Base-by-base conservation (phyloP, 2,888 invertebrate species). In the Stenodema calcarata region DNA sequence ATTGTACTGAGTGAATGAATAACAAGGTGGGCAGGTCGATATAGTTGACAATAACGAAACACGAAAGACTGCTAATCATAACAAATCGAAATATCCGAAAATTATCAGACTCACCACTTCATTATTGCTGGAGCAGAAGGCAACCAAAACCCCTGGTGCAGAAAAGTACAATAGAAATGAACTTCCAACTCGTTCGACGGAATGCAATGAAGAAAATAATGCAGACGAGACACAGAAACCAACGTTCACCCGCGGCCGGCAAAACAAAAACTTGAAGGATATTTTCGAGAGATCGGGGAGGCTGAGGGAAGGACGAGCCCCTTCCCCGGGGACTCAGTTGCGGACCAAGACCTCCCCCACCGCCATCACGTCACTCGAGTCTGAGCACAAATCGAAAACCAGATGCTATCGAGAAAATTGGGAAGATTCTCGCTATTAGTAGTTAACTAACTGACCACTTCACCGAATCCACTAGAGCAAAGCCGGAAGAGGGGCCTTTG, bases 221-320 rank as follows among this genome's bases (percentile, higher is more conserved):
- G 2, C 35, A 35, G 70, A 73, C 28, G 18, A 35, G 35, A 30
- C 30, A 73, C 35, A 27, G 70, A 73, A 35, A 73, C 73, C 78
- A 78, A 78, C 78, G 62, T 78, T 44, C 41, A 44, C 78, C 44
- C 78, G 78, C 78, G 44, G 12, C 78, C 62, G 62, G 41, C 78
- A 78, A 78, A 44, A 78, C 78, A 78, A 78, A 78, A 78, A 41
- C 44, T 62, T 62, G 62, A 23, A 23, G 62, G 62, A 62, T 62
- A 50, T 50, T 62, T 62, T 7, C 11, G 62, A 27, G 27, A 18
- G 62, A 62, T 62, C 23, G 23, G 62, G 7, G 62, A 62, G 62
- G 62, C 62, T 62, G 62, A 62, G 62, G 62, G 78, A 44, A 76
- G 44, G 44, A 23, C 44, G 78, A 78, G 78, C 78, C 44, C 78